Conservation (phyloP, 2,888 invertebrate species). For the Tholera decimalis region DNA sequence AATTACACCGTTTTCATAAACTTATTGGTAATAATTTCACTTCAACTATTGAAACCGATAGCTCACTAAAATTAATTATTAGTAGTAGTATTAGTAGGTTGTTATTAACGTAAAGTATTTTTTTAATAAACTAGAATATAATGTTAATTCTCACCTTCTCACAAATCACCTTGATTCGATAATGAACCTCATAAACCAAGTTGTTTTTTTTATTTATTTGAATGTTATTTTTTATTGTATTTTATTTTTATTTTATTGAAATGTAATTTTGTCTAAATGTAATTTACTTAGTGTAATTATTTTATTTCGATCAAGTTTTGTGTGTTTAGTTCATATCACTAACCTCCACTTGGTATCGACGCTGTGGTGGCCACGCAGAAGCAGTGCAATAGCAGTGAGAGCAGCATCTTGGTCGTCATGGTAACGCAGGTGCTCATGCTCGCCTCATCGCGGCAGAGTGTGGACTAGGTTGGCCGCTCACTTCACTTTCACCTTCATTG, state of each 20-base stretch:
- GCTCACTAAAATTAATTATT: background rate
- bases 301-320: background rate
- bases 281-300: too few species aligned
- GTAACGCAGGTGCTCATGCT: constrained; percentile 58
- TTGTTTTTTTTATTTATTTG: too few species aligned
- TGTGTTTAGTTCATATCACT: constrained; percentile 54
- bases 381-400: constrained; percentile 83
- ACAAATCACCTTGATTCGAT: background rate
- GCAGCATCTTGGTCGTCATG: constrained; percentile 83
- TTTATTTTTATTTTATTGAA: too few species aligned
- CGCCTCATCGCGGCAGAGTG: constrained; percentile 42
- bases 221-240: too few species aligned
- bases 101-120: background rate
- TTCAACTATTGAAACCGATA: background rate
- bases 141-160: background rate
- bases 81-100: too few species aligned
- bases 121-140: background rate
- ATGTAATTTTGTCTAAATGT: too few species aligned
- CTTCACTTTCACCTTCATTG: constrained; percentile 46
- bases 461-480: constrained; percentile 48
- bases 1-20: background rate
- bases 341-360: constrained; percentile 84
- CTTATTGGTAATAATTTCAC: background rate
- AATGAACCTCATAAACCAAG: background rate
- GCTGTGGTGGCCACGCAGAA: constrained; percentile 86